Evolutionary conservation across 2,113 vertebrate genomes (phyloP).

Genomic region (Cervus canadensis): DNA sequence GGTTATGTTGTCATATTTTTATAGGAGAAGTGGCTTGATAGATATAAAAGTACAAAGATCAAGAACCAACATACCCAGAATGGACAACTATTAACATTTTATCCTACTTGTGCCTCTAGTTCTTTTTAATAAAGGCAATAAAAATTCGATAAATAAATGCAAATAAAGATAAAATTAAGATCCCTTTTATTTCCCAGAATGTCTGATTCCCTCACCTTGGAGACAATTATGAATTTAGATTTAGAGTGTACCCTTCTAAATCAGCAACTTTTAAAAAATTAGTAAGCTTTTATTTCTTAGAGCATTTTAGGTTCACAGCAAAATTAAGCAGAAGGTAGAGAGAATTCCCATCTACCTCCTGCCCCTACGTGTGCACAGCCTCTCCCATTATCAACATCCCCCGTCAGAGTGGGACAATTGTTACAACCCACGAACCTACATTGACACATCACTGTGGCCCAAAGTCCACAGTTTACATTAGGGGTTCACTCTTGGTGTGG

Average conservation of each 20-base stretch:
- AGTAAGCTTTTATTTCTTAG: neutral
- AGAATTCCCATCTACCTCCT: neutral
- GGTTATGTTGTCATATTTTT: neutral
- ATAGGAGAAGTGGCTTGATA: neutral
- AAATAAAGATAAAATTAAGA: neutral
- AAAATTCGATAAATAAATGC: neutral
- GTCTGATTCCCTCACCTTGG: neutral
- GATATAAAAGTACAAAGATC: neutral
- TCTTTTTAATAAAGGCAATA: neutral
- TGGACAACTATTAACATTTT: neutral
- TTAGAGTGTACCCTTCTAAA: neutral
- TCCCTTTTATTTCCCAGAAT: neutral
- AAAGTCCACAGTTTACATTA: accelerated
- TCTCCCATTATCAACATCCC: neutral
- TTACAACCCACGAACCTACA: accelerated
- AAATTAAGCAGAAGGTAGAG: neutral
- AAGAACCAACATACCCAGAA: neutral
- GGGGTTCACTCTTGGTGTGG: neutral
- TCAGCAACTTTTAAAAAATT: neutral
- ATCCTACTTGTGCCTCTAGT: neutral
- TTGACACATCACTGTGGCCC: neutral
- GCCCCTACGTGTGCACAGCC: neutral
- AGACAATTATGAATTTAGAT: neutral
- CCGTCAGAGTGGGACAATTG: neutral
- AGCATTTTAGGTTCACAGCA: neutral